Base-by-base conservation (phyloP, 2,113 vertebrate species). In the Holacanthus passer region DNA sequence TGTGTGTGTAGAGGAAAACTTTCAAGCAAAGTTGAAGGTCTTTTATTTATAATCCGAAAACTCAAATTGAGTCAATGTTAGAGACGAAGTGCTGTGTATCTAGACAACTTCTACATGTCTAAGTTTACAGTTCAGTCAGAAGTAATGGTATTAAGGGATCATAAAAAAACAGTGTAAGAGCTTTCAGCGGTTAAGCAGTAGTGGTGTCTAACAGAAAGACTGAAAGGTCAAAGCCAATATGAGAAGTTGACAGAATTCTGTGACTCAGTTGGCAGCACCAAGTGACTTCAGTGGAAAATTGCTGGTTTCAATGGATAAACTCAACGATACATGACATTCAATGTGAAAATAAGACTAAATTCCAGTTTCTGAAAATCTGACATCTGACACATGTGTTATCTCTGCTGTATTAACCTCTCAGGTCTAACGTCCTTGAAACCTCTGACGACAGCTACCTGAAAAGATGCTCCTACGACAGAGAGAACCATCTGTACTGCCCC, bases 401-500 rank as follows among this genome's bases (percentile, higher is more conserved):
- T 79, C 27, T 67, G 41, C 14, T 81, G 12, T 70, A 6, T 77
- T 69, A 11, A 35, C 32, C 29, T 55, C 3, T 60, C 29, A 99
- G 98, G 94, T 95, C 95, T 65, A 99, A 99, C 0, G 93, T 99
- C 69, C 92, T 96, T 13, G 89, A 96, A 10, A 95, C 94, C 0
- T 32, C 89, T 14, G 79, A 97, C 0, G 90, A 84, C 53, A 73
- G 84, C 62, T 98, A 96, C 91, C 92, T 99, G 86, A 99, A 97
- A 81, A 95, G 35, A 13, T 99, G 98, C 87, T 92, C 55, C 47
- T 98, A 96, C 65, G 94, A 96, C 73, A 84, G 39, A 0, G 79
- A 90, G 31, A 74, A 93, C 32, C 90, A 96, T 71, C 96, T 90
- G 16, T 99, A 99, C 90, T 99, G 98, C 79, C 98, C 98, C 89